Evolutionary conservation across 2,113 vertebrate species (phyloP).

Genomic region (human (Homo sapiens)): GRCh38 chrX:6210501-6211000

Average conservation of each 20-base stretch:
- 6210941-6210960: not conserved
- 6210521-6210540: no score
- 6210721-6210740: not conserved
- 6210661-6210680: not conserved
- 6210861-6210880: accelerated
- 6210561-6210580: no score
- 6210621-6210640: accelerated
- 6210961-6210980: not conserved
- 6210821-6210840: accelerated
- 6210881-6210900: not conserved
- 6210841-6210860: accelerated
- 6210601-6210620: not conserved
- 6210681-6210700: not conserved
- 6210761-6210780: accelerated
- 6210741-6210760: accelerated
- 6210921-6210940: not conserved
- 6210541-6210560: accelerated
- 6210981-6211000: accelerated
- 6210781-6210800: not conserved
- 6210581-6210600: accelerated
- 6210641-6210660: accelerated
- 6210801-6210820: accelerated
- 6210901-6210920: not conserved
- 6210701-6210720: not conserved
- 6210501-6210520: accelerated